Evolutionary conservation across 1,140 invertebrate species (phyloP).

Genomic region (Riptortus pedestris): DNA sequence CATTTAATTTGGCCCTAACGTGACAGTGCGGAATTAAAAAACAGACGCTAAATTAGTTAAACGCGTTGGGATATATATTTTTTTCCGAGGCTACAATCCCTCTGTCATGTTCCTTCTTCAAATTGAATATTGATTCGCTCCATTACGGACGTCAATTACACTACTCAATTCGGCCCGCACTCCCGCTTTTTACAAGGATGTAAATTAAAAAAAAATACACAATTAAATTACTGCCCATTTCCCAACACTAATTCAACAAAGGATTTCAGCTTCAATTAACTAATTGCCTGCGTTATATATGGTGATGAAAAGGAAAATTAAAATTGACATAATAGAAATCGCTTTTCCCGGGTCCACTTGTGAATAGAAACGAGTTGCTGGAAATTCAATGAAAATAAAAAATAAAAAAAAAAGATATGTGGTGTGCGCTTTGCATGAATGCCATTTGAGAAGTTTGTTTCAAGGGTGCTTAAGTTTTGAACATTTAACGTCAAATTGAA

Average conservation of each 20-base stretch:
- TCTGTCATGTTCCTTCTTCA: not conserved
- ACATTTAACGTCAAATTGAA: too few species aligned
- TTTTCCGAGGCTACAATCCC: too few species aligned
- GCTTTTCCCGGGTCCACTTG: not conserved
- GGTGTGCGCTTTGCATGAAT: too few species aligned
- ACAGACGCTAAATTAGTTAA: not conserved
- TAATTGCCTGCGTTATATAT: conserved; percentile 9
- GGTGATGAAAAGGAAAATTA: conserved; percentile 12
- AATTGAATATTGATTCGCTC: conserved; percentile 5
- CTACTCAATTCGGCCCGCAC: conserved; percentile 4
- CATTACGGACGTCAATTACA: conserved; percentile 3
- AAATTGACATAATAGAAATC: conserved; percentile 16
- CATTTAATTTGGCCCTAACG: too few species aligned
- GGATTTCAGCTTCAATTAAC: conserved; percentile 14
- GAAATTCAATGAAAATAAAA: not conserved
- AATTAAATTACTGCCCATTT: conserved; percentile 16
- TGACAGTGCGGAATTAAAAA: too few species aligned
- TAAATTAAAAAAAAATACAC: conserved; percentile 12
- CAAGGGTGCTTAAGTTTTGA: too few species aligned
- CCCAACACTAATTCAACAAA: conserved; percentile 15
- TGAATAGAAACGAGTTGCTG: not conserved
- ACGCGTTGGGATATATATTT: too few species aligned
- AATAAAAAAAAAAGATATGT: not conserved
- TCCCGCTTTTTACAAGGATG: not conserved
- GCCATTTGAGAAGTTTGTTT: too few species aligned